Conservation (phyloP, 2,797 vertebrate species). For the Lindbergichthys nudifrons region DNA sequence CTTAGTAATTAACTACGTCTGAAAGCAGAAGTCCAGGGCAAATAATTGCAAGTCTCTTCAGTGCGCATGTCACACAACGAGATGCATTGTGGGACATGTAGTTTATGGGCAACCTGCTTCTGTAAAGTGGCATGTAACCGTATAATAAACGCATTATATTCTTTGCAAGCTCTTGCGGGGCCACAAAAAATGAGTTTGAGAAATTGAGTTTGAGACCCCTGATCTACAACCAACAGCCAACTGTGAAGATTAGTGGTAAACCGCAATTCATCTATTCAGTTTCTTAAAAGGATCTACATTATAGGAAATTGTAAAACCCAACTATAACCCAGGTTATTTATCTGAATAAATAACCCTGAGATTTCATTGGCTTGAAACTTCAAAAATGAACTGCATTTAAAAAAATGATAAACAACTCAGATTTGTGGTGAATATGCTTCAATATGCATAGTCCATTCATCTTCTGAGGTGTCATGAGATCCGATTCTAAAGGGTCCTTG, state of each 20-base stretch:
- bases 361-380: background rate
- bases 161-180: no score
- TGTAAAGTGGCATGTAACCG: no score
- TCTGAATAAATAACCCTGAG: background rate
- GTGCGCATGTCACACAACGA: no score
- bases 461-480: constrained; percentile 15
- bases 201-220: no score
- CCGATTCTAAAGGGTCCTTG: constrained; percentile 19
- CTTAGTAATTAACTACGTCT: no score
- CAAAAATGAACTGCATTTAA: constrained; percentile 1
- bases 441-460: constrained; percentile 4
- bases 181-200: no score
- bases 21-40: no score
- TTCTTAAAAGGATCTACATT: background rate
- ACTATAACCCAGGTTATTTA: background rate
- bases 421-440: background rate
- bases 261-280: background rate
- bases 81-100: no score
- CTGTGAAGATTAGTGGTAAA: background rate
- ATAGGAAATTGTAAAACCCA: background rate
- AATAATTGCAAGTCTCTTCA: no score
- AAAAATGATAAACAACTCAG: background rate
- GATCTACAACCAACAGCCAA: background rate
- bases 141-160: no score
- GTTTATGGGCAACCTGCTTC: no score